These are phyloP conservation scores for Elaphurus davidianus DNA, from an alignment of 2,113 vertebrate genomes.

Conservation along the genomic window DNA sequence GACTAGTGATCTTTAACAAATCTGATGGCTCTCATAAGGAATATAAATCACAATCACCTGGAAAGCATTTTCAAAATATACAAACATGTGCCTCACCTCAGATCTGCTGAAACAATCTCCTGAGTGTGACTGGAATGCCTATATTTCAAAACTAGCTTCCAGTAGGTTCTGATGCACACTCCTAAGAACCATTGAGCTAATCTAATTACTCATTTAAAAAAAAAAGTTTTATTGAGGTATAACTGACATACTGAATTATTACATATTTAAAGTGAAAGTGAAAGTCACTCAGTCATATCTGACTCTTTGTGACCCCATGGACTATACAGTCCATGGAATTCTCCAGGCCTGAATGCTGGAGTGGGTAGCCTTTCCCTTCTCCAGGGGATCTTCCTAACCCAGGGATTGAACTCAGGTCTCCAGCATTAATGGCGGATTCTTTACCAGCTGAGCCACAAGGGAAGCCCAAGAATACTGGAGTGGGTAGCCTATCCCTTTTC, in stretches of 20 bases:
- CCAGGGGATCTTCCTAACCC: background rate
- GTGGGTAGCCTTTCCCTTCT: background rate
- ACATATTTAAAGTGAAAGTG: background rate
- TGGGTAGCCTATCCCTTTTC: background rate
- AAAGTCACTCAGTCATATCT: background rate
- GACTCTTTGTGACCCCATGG: background rate
- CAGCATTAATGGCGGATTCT: background rate
- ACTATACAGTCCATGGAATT: background rate
- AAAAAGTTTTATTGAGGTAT: background rate
- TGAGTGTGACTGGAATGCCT: background rate
- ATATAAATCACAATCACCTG: background rate
- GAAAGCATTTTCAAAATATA: background rate
- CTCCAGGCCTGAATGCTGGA: background rate
- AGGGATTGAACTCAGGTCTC: background rate
- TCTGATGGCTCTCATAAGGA: background rate
- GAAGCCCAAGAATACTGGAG: background rate
- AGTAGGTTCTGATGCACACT: background rate
- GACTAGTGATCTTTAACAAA: constrained; percentile 4
- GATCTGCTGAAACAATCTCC: background rate
- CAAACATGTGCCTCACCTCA: background rate
- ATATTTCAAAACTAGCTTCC: background rate
- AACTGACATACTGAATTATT: background rate
- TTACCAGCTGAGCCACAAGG: background rate
- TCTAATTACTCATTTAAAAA: background rate
- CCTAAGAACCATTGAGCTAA: background rate